phyloP scores from a whole-genome alignment of 2,888 invertebrate species.

The Mechanitis messenoides region DNA sequence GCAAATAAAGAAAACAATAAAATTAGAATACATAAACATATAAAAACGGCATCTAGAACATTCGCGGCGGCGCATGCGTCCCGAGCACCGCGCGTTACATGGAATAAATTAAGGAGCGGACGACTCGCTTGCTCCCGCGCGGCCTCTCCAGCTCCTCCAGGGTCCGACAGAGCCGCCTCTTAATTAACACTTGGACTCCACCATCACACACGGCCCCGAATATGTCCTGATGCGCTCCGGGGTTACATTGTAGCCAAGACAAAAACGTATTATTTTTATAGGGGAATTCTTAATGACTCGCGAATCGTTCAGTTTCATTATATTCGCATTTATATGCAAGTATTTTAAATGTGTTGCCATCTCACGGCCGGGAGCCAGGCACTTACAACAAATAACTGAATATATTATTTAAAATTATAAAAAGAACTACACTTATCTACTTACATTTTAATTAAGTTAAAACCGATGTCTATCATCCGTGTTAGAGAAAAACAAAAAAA shows the following conservation, averaged over 20 bases:
- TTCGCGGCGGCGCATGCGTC: conserved; percentile 57
- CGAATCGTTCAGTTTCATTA: conserved; percentile 4
- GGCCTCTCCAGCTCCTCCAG: neutral
- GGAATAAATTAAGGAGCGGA: conserved; percentile 52
- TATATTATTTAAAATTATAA: too few relatives aligned
- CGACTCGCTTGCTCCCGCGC: neutral
- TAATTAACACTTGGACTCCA: too few relatives aligned
- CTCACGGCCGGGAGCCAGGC: neutral
- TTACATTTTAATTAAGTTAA: neutral
- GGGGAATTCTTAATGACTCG: conserved; percentile 6
- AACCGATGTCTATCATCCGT: neutral
- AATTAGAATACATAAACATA: conserved; percentile 77
- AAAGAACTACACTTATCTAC: too few relatives aligned
- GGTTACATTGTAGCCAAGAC: neutral
- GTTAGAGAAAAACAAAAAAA: neutral
- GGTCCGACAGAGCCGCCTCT: too few relatives aligned
- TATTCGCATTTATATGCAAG: conserved; percentile 9
- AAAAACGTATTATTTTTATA: conserved; percentile 4
- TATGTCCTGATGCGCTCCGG: neutral
- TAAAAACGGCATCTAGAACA: conserved; percentile 69
- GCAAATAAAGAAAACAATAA: conserved; percentile 77
- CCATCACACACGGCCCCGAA: neutral
- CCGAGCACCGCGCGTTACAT: conserved; percentile 47
- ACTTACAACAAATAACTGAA: too few relatives aligned
- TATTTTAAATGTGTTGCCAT: conserved; percentile 4